Percentiles rank a stretch among this genome's conserved stretches.
Conservation (phyloP, 2,888 invertebrate species). For the Fragum whitleyi region DNA sequence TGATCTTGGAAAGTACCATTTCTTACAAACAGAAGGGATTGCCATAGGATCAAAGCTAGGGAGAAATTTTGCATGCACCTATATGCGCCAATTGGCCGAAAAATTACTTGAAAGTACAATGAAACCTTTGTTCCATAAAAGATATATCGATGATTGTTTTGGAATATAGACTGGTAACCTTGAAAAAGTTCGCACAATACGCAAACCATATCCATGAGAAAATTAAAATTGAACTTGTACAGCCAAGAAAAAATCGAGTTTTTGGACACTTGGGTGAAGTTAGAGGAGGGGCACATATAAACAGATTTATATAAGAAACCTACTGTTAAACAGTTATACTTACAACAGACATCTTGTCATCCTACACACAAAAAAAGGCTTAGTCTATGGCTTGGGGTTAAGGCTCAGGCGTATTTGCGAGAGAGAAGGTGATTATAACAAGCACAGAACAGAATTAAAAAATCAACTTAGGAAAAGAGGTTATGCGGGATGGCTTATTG, state of each 20-base stretch:
- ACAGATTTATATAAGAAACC: background rate
- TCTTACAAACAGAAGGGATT: too few relatives aligned
- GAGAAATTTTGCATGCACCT: too few relatives aligned
- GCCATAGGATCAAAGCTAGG: too few relatives aligned
- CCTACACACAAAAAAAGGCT: background rate
- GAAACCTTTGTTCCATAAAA: too few relatives aligned
- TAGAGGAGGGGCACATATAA: too few relatives aligned
- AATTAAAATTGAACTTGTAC: background rate
- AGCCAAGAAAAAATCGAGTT: background rate
- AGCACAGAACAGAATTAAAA: constrained; percentile 30
- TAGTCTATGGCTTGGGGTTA: background rate
- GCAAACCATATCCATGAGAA: too few relatives aligned
- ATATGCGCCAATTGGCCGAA: too few relatives aligned
- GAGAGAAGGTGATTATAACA: constrained; percentile 11
- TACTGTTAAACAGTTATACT: background rate
- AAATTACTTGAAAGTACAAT: too few relatives aligned
- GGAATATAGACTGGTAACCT: too few relatives aligned
- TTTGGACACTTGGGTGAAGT: background rate
- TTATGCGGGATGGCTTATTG: background rate
- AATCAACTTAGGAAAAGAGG: constrained; percentile 21
- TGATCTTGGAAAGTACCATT: too few relatives aligned
- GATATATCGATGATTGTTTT: too few relatives aligned
- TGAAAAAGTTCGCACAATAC: too few relatives aligned
- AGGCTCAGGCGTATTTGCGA: background rate
- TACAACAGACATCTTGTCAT: background rate